Evolutionary conservation across 2,113 vertebrate species (phyloP).

Genomic region (Monopterus albus): DNA sequence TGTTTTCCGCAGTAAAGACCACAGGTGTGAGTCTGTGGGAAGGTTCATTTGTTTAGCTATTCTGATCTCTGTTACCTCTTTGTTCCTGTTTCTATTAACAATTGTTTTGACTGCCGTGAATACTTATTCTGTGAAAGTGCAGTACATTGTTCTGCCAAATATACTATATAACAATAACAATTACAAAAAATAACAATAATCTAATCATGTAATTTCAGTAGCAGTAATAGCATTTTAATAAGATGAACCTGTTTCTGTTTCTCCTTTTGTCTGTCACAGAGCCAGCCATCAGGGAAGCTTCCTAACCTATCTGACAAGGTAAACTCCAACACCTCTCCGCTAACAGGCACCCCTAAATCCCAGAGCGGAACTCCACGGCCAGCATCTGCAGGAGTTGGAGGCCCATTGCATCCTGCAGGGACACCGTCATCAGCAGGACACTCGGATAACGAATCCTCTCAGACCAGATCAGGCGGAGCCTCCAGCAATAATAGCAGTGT

Average conservation of each 20-base stretch:
- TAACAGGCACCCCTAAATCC: constrained; percentile 87
- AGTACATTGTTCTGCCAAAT: background rate
- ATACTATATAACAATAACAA: background rate
- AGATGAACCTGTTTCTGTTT: background rate
- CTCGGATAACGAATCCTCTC: constrained; percentile 78
- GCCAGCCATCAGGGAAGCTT: constrained; percentile 80
- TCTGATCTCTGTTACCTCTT: constrained; percentile 31
- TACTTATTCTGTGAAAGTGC: background rate
- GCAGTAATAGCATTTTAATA: background rate
- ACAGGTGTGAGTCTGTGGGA: constrained; percentile 47
- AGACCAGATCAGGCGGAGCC: constrained; percentile 65
- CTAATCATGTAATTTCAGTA: background rate
- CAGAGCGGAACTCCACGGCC: constrained; percentile 82
- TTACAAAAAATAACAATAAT: no score
- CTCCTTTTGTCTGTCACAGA: constrained; percentile 57
- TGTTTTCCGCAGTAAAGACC: background rate
- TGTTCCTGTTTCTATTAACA: constrained; percentile 65
- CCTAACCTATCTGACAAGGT: constrained; percentile 85
- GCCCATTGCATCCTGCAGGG: constrained; percentile 68
- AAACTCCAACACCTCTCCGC: constrained; percentile 83
- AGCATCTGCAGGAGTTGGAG: constrained; percentile 75
- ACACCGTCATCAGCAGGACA: constrained; percentile 76
- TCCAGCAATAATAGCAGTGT: constrained; percentile 73
- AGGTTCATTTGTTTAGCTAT: constrained; percentile 60
- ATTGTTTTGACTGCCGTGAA: background rate